Base-by-base conservation (phyloP, 2,113 vertebrate species). In the Chaenocephalus aceratus region DNA sequence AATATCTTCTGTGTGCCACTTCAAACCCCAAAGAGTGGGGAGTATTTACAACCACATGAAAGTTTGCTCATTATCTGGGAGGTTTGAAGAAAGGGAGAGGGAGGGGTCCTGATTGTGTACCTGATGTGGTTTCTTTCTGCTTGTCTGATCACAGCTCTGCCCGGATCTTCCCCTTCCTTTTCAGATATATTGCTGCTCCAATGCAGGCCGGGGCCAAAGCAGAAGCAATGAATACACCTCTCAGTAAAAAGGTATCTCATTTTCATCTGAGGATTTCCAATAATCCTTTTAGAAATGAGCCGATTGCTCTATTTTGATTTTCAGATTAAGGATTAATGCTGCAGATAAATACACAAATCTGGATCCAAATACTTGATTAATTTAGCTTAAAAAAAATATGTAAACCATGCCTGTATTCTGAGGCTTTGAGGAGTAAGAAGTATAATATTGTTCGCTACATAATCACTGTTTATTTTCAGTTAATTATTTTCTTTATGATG, bases 1-100 rank as follows among this genome's bases (percentile, higher is more conserved):
- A 72, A 54, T 81, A 88, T 83, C 78, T 87, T 84, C 87, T 92
- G 92, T 89, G 78, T 93, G 80, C 67, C 90, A 86, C 93, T 92
- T 94, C 85, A 91, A 93, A 93, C 66, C 65, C 58, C 49, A 45
- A 30, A 36, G 30, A 53, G 30, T 67, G 11, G 30, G 41, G 65
- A 56, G 88, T 80, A 91, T 92, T 87, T 91, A 89, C 89, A 86
- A 79, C 70, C 90, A 93, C 90, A 94, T 94, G 92, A 95, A 95
- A 93, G 80, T 91, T 92, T 71, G 59, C 75, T 94, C 93, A 93
- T 93, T 94, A 93, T 90, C 72, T 30, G 89, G 88, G 91, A 91
- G 91, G 79, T 67, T 48, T 58, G 79, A 51, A 62, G 75, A 79
- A 79, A 84, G 63, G 67, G 57, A 54, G 78, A 79, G 89, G 83